These are phyloP conservation scores for Sepioteuthis lessoniana DNA, from an alignment of 2,888 invertebrate species.

Conservation along the genomic window DNA sequence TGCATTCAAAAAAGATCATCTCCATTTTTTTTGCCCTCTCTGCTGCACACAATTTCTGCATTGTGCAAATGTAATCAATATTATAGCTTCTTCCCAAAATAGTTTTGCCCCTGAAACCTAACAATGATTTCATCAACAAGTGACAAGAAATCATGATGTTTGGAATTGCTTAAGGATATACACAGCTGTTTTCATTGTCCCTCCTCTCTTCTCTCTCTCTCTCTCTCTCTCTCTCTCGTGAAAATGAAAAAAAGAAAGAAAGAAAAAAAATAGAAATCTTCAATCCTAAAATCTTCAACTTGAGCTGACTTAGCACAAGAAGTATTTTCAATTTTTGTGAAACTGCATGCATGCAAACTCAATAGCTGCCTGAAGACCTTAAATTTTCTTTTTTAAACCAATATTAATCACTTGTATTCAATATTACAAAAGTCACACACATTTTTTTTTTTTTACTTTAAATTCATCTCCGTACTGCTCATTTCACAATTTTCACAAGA, in stretches of 20 bases:
- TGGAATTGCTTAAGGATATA: neutral
- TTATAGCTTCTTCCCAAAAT: neutral
- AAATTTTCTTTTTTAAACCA: too few species aligned
- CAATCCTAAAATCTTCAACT: neutral
- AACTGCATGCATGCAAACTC: neutral
- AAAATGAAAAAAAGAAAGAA: neutral
- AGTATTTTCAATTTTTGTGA: neutral
- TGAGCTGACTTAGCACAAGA: neutral
- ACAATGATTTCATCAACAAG: neutral
- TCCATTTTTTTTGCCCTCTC: neutral
- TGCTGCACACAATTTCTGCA: neutral
- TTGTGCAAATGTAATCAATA: neutral
- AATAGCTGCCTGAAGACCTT: too few species aligned
- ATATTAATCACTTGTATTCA: too few species aligned
- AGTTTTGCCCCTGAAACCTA: neutral
- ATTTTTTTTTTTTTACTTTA: too few species aligned
- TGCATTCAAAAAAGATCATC: neutral
- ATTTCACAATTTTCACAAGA: too few species aligned
- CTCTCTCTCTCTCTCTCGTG: too few species aligned
- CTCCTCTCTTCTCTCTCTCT: too few species aligned
- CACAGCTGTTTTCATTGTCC: neutral
- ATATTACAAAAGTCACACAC: too few species aligned
- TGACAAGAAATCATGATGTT: neutral
- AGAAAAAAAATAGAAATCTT: neutral
- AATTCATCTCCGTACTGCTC: too few species aligned